Evolutionary conservation across 2,888 invertebrate genomes (phyloP), one percentile per base, ranked within the genome.

Genomic region (Nephrotoma guestfalica): DNA sequence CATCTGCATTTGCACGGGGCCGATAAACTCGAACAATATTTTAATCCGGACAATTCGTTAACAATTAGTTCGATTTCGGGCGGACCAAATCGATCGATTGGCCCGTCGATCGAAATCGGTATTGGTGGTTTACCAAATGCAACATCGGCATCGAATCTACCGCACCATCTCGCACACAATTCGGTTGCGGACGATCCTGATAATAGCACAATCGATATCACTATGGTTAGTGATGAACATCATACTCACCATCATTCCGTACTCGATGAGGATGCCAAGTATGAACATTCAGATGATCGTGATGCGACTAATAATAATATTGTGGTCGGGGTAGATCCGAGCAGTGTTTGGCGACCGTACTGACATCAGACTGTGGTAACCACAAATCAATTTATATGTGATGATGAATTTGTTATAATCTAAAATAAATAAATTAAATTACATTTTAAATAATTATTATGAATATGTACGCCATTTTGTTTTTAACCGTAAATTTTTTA

Each of bases 281-380:
- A 88, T 87, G 88, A 91, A 89, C 88, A 87, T 83, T 86, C 86
- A 43, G 87, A 88, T 86, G 88, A 88, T 86, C 88, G 88, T 6
- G 88, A 88, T 57, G 41, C 41, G 15, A 41, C 42, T 2, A 84
- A 84, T n/a, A 84, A 41, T 41, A 85, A 85, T 51, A 90, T 89
- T 43, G 90, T 91, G 89, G 90, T 91, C 89, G 90, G 90, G 86
- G 89, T 91, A 88, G 93, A 93, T 88, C 91, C 93, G 86, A 90
- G 92, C 13, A 91, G 91, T 87, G 96, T 96, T n/a, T 96, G 96
- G 96, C 93, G 96, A 91, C 96, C 96, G 87, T 96, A 95, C 92
- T 95, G 85, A 85, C 43, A 85, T 85, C 18, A 85, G 9, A 41
- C 41, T n/a, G 41, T 42, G n/a, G 6, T 41, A 5, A 42, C 15